A percentile compares a stretch with the other conserved stretches of the same genome.
Evolutionary conservation across 2,113 vertebrate species (phyloP).

Genomic region (Chunga burmeisteri): DNA sequence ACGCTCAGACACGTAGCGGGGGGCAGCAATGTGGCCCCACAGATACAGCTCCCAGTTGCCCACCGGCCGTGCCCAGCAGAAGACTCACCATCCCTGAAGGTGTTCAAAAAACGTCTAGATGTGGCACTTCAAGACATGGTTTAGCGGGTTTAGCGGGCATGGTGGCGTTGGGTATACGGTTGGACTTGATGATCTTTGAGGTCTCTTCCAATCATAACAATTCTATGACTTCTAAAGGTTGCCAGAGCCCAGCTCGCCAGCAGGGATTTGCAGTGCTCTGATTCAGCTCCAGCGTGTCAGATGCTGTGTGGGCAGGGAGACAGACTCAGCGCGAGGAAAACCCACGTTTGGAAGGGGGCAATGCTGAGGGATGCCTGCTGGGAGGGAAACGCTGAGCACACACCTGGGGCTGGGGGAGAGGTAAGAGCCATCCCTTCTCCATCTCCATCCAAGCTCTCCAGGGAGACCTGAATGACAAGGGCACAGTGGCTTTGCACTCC

Average conservation of each 20-base stretch:
- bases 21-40: background rate
- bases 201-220: too few relatives aligned
- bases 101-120: too few relatives aligned
- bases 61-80: background rate
- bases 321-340: background rate
- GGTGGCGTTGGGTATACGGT: too few relatives aligned
- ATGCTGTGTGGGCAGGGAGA: slow-evolving; percentile 40
- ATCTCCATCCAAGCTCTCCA: background rate
- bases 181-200: too few relatives aligned
- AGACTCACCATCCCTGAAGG: background rate
- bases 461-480: background rate
- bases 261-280: background rate
- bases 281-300: background rate
- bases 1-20: accelerated
- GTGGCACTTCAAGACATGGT: too few relatives aligned
- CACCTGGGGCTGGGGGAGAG: background rate
- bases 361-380: background rate
- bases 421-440: background rate
- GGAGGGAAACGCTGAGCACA: background rate
- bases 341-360: background rate
- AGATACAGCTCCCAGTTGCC: background rate
- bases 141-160: too few relatives aligned
- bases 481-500: background rate
- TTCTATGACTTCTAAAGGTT: background rate
- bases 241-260: background rate